A percentile compares a stretch with the other conserved stretches of the same genome.
These are phyloP conservation scores for Latheticus oryzae DNA, from an alignment of 2,888 invertebrate genomes.

Conservation along the genomic window DNA sequence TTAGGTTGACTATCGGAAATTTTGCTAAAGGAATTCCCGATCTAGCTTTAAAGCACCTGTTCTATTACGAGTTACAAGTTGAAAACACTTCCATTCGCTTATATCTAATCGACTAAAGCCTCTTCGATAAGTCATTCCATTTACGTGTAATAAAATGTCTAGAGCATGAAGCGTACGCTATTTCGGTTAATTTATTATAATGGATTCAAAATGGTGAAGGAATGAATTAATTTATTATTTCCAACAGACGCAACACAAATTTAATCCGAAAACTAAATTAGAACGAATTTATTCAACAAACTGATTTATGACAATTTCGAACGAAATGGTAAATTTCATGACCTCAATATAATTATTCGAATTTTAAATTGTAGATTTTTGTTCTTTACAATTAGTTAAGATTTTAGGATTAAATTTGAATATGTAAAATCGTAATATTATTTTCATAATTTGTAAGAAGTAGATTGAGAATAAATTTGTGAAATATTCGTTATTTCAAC, in stretches of 20 bases:
- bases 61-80: no score
- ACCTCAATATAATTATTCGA: no score
- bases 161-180: slow-evolving; percentile 2
- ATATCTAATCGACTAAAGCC: no score
- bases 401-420: no score
- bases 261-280: slow-evolving; percentile 13
- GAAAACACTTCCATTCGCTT: no score
- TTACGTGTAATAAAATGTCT: background rate
- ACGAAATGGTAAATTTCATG: no score
- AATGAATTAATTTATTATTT: slow-evolving; percentile 11
- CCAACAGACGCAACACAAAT: slow-evolving; percentile 12
- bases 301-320: slow-evolving; percentile 18
- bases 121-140: background rate
- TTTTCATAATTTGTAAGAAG: no score
- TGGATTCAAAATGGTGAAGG: slow-evolving; percentile 11
- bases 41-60: slow-evolving; percentile 1
- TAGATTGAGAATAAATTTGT: no score
- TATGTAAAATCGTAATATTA: no score
- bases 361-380: no score
- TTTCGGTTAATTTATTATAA: slow-evolving; percentile 13
- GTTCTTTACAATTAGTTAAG: no score
- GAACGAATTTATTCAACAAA: slow-evolving; percentile 18
- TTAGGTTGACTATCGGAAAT: background rate
- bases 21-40: slow-evolving; percentile 7
- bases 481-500: no score